Evolutionary conservation across 1,140 invertebrate genomes (phyloP).

Genomic region (Anoplophora glabripennis): DNA sequence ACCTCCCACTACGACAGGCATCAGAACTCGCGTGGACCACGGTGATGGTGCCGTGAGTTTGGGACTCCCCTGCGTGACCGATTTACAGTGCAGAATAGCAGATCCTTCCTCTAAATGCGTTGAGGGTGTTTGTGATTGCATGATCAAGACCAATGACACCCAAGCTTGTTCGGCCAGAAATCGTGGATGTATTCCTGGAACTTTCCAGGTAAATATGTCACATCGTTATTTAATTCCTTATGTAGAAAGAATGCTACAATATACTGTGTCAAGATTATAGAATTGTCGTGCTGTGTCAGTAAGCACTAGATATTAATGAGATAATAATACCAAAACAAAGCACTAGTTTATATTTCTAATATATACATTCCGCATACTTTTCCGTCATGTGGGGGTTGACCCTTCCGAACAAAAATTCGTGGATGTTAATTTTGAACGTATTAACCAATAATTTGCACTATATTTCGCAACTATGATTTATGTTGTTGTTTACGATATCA

Average conservation of each 20-base stretch:
- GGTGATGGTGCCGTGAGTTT: slow-evolving; percentile 65
- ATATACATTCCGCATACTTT: too few species aligned
- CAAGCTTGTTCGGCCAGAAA: slow-evolving; percentile 65
- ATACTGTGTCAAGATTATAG: too few species aligned
- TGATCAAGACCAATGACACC: slow-evolving; percentile 52
- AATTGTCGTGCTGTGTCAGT: too few species aligned
- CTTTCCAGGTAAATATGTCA: slow-evolving; percentile 76
- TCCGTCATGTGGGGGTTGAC: too few species aligned
- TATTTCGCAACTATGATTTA: too few species aligned
- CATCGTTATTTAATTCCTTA: too few species aligned
- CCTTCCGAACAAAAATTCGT: not conserved
- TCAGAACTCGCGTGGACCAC: slow-evolving; percentile 50
- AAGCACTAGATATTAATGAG: too few species aligned
- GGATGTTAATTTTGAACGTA: not conserved
- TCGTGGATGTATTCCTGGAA: slow-evolving; percentile 75
- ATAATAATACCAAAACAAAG: too few species aligned
- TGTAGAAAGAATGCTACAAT: too few species aligned
- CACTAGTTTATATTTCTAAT: too few species aligned
- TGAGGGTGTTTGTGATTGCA: slow-evolving; percentile 78
- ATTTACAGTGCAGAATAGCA: slow-evolving; percentile 74
- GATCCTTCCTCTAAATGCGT: slow-evolving; percentile 76
- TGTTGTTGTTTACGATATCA: too few species aligned
- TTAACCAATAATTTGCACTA: too few species aligned
- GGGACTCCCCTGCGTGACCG: slow-evolving; percentile 69
- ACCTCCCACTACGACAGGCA: slow-evolving; percentile 32